Percentiles rank a stretch among this genome's conserved stretches.
phyloP scores from a whole-genome alignment of 1,140 invertebrate species.

The Medauroidea extradentata region DNA sequence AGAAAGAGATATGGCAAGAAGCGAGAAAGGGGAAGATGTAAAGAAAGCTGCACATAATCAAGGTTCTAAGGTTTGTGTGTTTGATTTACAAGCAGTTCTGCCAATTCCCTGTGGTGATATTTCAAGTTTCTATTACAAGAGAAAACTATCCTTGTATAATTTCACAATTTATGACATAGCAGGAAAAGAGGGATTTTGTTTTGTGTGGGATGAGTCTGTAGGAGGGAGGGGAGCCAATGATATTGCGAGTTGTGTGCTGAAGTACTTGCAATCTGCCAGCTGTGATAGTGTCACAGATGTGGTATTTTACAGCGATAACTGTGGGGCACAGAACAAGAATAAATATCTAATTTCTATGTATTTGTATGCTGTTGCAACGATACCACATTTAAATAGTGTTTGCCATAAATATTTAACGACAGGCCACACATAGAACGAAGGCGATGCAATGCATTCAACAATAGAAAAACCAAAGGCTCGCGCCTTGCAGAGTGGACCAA shows the following conservation, averaged over 20 bases:
- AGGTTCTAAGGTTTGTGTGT: slow-evolving; percentile 20
- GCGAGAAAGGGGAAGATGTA: slow-evolving; percentile 23
- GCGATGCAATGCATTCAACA: too few species aligned
- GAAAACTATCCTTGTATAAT: slow-evolving; percentile 29
- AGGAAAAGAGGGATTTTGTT: slow-evolving; percentile 16
- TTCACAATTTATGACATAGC: slow-evolving; percentile 24
- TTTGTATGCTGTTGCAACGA: too few species aligned
- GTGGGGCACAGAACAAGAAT: too few species aligned
- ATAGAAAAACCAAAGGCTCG: too few species aligned
- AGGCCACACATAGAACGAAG: too few species aligned
- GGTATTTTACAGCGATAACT: too few species aligned
- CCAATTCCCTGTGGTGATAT: slow-evolving; percentile 23
- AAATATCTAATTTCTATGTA: too few species aligned
- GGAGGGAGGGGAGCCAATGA: slow-evolving; percentile 23
- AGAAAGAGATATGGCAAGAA: slow-evolving; percentile 21
- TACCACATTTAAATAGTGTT: too few species aligned
- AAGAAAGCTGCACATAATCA: slow-evolving; percentile 17
- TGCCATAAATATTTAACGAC: too few species aligned
- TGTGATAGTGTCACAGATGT: too few species aligned
- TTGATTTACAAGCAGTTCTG: slow-evolving; percentile 30
- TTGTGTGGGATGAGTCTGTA: slow-evolving; percentile 21
- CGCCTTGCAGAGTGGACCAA: too few species aligned
- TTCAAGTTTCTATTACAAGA: slow-evolving; percentile 26
- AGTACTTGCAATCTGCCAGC: too few species aligned
- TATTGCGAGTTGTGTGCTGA: slow-evolving; percentile 8